A percentile compares a stretch with the other conserved stretches of the same genome.
phyloP scores from a whole-genome alignment of 2,797 vertebrate genomes.

The Semaprochilodus insignis region DNA sequence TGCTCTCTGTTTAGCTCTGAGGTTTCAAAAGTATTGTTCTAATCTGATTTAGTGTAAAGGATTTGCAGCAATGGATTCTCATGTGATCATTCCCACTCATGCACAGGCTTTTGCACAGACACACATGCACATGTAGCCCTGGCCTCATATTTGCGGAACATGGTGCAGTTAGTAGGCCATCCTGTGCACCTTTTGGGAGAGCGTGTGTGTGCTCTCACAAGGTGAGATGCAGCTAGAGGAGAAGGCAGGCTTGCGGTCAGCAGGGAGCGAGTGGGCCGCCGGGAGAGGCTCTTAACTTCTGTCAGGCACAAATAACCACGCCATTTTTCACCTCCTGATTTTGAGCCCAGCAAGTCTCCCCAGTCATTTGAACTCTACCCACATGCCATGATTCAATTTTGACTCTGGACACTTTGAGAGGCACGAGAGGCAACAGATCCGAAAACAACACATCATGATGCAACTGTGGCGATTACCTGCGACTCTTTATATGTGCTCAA shows the following conservation, averaged over 20 bases:
- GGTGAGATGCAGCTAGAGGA: conserved; percentile 81
- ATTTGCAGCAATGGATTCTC: conserved; percentile 29
- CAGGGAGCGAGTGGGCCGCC: conserved; percentile 77
- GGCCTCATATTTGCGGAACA: conserved; percentile 50
- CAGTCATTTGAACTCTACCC: conserved; percentile 82
- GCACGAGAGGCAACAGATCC: conserved; percentile 56
- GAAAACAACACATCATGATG: conserved; percentile 54
- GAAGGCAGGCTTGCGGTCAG: conserved; percentile 80
- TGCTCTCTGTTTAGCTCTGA: not conserved
- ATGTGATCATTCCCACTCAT: conserved; percentile 22
- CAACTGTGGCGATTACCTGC: not conserved
- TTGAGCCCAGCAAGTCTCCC: conserved; percentile 83
- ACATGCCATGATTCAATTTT: conserved; percentile 80
- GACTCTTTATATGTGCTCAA: conserved; percentile 1
- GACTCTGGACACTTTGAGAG: conserved; percentile 67
- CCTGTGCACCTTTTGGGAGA: conserved; percentile 62
- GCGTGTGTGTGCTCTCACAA: conserved; percentile 73
- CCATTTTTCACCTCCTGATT: conserved; percentile 85
- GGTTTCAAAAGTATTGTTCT: not conserved
- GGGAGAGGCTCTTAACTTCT: conserved; percentile 89
- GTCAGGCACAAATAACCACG: conserved; percentile 86
- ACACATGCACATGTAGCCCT: conserved; percentile 25
- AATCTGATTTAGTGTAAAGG: not conserved
- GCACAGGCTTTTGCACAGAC: conserved; percentile 14
- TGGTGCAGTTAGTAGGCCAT: conserved; percentile 63